Evolutionary conservation across 2,797 vertebrate species (phyloP).

Genomic region (Aplochiton taeniatus): DNA sequence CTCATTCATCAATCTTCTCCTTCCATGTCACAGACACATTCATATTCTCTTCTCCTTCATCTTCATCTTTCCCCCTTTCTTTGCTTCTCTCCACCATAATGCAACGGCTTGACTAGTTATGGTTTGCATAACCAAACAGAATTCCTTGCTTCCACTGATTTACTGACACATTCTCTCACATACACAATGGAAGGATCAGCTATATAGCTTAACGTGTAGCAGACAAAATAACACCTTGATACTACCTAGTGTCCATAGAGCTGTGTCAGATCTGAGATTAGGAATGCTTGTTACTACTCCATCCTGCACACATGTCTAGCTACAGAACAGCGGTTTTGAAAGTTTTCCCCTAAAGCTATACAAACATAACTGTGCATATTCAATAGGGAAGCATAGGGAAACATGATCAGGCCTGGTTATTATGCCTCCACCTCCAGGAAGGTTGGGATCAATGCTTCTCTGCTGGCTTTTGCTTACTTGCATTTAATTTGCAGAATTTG

Average conservation of each 20-base stretch:
- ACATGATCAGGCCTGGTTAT: slow-evolving; percentile 27
- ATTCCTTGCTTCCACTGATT: not conserved
- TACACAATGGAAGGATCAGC: not conserved
- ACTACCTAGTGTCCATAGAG: too few relatives aligned
- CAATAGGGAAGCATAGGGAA: not conserved
- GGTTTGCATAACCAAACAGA: not conserved
- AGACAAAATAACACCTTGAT: too few relatives aligned
- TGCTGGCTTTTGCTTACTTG: slow-evolving; percentile 18
- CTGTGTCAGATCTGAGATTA: too few relatives aligned
- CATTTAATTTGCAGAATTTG: slow-evolving; percentile 31
- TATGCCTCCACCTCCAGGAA: slow-evolving; percentile 23
- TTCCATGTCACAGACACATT: not conserved
- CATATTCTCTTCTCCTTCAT: not conserved
- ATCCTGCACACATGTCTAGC: too few relatives aligned
- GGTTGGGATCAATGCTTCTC: slow-evolving; percentile 29
- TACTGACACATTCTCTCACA: not conserved
- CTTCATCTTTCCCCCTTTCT: not conserved
- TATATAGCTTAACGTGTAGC: too few relatives aligned
- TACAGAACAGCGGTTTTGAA: too few relatives aligned
- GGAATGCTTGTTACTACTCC: too few relatives aligned
- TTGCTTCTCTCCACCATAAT: not conserved
- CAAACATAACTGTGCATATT: too few relatives aligned
- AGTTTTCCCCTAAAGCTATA: too few relatives aligned
- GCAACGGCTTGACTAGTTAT: not conserved
- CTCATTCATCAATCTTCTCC: not conserved